A percentile compares a stretch with the other conserved stretches of the same genome.
These are phyloP conservation scores for Gila robusta DNA, from an alignment of 2,797 vertebrate species.

Conservation along the genomic window DNA sequence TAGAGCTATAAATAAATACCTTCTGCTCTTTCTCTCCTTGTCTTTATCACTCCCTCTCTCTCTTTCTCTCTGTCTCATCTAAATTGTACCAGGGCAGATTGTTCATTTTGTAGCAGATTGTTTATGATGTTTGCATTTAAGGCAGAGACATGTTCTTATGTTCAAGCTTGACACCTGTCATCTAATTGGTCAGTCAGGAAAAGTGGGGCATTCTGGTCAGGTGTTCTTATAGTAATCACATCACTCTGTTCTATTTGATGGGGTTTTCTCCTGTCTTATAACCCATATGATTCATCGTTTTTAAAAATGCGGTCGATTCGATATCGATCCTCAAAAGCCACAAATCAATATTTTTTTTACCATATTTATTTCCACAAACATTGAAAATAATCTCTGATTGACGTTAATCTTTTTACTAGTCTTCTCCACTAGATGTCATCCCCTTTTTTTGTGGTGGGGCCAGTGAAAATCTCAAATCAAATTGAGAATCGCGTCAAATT, in stretches of 20 bases:
- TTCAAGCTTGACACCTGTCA: not conserved
- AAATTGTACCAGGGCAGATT: not conserved
- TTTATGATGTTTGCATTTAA: conserved; percentile 30
- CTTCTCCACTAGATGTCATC: too few relatives aligned
- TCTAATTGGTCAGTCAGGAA: conserved; percentile 10
- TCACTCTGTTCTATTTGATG: too few relatives aligned
- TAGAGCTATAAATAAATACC: conserved; percentile 38
- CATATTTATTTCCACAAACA: too few relatives aligned
- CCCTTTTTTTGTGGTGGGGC: too few relatives aligned
- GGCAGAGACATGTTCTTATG: not conserved
- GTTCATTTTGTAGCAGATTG: conserved; percentile 21
- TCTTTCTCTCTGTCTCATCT: not conserved
- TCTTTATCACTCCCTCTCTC: not conserved
- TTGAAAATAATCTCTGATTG: too few relatives aligned
- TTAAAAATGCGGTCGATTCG: too few relatives aligned
- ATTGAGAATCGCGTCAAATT: too few relatives aligned
- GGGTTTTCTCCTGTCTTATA: not conserved
- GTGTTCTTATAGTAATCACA: not conserved
- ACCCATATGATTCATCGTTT: not conserved
- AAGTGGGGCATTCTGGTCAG: not conserved
- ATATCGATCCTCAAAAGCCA: too few relatives aligned
- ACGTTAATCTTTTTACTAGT: too few relatives aligned
- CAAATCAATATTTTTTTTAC: too few relatives aligned
- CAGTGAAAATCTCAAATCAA: too few relatives aligned
- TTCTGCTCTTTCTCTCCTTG: not conserved